A percentile compares a stretch with the other conserved stretches of the same genome.
These are phyloP conservation scores for chimpanzee (Pan troglodytes) DNA, from an alignment of 2,113 vertebrate species.

Conservation along the genomic window NHGRI_mPanTro3-v2.1_pri NC_072415.2:57947501-57948000, in stretches of 20 bases:
- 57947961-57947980: not conserved
- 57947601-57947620: not conserved
- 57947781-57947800: not conserved
- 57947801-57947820: not conserved
- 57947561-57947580: not conserved
- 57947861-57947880: not conserved
- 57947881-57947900: not conserved
- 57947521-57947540: not conserved
- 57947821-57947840: not conserved
- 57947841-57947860: not conserved
- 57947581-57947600: not conserved
- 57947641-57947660: not conserved
- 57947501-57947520: not conserved
- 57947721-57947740: not conserved
- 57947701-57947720: not conserved
- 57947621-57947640: not conserved
- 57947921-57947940: not conserved
- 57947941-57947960: not conserved
- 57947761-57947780: not conserved
- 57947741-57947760: slow-evolving; percentile 20
- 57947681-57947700: not conserved
- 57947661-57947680: not conserved
- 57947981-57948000: not conserved
- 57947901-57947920: not conserved
- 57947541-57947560: not conserved